phyloP scores from a whole-genome alignment of 2,888 invertebrate genomes.

The Cloeon dipterum region DNA sequence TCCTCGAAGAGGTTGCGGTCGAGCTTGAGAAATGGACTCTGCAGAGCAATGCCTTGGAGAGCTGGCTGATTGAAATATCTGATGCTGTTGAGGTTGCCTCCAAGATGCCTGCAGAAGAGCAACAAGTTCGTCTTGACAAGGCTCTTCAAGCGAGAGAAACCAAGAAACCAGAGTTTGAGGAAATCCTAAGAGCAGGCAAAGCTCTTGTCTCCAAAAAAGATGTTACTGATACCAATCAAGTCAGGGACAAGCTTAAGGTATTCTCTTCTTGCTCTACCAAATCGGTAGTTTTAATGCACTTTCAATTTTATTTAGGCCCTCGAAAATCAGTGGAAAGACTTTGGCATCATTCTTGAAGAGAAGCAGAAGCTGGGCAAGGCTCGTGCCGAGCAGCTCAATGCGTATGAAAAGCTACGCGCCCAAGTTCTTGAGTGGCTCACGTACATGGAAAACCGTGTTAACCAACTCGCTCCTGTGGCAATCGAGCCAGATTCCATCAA shows the following conservation, averaged over 20 bases:
- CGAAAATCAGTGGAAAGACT: conserved; percentile 75
- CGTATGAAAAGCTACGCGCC: conserved; percentile 63
- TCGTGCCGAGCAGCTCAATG: conserved; percentile 61
- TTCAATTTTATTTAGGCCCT: conserved; percentile 23
- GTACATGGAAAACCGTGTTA: conserved; percentile 51
- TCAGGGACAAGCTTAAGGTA: conserved; percentile 62
- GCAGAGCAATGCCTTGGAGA: conserved; percentile 42
- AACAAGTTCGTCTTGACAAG: conserved; percentile 25
- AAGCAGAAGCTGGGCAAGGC: conserved; percentile 62
- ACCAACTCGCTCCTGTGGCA: conserved; percentile 60
- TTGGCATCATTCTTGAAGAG: conserved; percentile 60
- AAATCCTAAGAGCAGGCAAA: conserved; percentile 58
- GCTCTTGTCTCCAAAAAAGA: conserved; percentile 62
- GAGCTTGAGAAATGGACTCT: conserved; percentile 42
- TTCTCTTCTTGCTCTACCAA: not conserved
- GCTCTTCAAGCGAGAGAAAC: conserved; percentile 32
- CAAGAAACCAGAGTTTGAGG: conserved; percentile 45
- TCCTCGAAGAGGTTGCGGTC: conserved; percentile 53
- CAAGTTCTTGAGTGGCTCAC: conserved; percentile 71
- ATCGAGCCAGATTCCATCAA: conserved; percentile 68
- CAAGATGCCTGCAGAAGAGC: conserved; percentile 38
- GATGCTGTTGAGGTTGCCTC: conserved; percentile 54
- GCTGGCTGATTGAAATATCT: conserved; percentile 41
- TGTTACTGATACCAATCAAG: conserved; percentile 62
- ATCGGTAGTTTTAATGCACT: not conserved